Evolutionary conservation across 2,797 vertebrate species (phyloP).

Genomic region (Philypnodon macrostomus): DNA sequence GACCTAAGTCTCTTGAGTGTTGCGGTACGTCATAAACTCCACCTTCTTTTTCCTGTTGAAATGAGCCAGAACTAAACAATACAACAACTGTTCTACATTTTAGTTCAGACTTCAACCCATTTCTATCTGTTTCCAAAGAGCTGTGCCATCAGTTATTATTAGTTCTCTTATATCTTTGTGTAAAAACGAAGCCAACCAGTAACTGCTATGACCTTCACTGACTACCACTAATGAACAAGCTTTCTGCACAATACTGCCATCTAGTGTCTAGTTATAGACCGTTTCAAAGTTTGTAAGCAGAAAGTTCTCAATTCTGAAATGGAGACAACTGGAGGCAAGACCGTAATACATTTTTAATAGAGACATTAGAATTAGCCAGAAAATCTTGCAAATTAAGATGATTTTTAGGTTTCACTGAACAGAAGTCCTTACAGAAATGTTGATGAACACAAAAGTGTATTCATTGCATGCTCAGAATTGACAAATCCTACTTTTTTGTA

Average conservation of each 20-base stretch:
- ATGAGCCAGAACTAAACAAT: neutral
- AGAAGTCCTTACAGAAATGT: no score
- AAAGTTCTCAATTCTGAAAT: no score
- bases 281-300: no score
- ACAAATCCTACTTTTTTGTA: no score
- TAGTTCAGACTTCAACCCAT: neutral
- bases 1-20: neutral
- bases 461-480: no score
- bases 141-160: no score
- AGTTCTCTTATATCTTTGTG: neutral
- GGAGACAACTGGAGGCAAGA: no score
- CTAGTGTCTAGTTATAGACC: neutral
- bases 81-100: neutral
- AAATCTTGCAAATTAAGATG: no score
- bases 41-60: neutral
- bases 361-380: no score
- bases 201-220: neutral
- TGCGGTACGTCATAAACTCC: neutral
- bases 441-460: no score
- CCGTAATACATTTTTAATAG: no score
- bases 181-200: neutral
- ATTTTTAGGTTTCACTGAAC: no score
- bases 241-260: slow-evolving; percentile 11
- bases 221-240: neutral
- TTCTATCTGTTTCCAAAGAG: neutral